Evolutionary conservation across 1,140 invertebrate species (phyloP).

Genomic region (Elysia chlorotica): DNA sequence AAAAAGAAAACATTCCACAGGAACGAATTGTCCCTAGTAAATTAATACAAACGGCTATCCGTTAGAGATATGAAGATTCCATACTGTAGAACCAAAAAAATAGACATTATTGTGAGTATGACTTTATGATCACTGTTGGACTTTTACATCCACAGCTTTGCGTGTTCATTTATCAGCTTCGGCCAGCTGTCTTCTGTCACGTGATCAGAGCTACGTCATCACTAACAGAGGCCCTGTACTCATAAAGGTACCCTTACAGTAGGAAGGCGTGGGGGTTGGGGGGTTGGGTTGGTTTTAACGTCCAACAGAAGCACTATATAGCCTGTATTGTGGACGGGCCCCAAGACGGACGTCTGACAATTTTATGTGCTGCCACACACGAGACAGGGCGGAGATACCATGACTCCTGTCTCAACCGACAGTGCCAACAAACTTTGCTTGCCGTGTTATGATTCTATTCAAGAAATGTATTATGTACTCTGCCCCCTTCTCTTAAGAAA

Average conservation of each 20-base stretch:
- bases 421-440: too few species aligned
- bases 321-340: too few species aligned
- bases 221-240: background rate
- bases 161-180: background rate
- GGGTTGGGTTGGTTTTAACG: too few species aligned
- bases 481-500: too few species aligned
- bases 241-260: background rate
- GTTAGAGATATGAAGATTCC: too few species aligned
- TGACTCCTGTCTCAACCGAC: too few species aligned
- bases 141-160: background rate
- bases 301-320: too few species aligned
- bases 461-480: too few species aligned
- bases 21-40: background rate
- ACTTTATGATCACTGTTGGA: background rate
- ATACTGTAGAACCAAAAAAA: background rate
- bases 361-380: too few species aligned
- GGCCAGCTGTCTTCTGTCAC: background rate
- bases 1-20: background rate
- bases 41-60: background rate
- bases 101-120: background rate
- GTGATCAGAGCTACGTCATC: background rate
- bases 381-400: too few species aligned
- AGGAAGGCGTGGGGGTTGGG: background rate
- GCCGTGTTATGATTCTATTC: too few species aligned
- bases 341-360: too few species aligned